phyloP scores from a whole-genome alignment of 2,888 invertebrate species.

The Allacma fusca region DNA sequence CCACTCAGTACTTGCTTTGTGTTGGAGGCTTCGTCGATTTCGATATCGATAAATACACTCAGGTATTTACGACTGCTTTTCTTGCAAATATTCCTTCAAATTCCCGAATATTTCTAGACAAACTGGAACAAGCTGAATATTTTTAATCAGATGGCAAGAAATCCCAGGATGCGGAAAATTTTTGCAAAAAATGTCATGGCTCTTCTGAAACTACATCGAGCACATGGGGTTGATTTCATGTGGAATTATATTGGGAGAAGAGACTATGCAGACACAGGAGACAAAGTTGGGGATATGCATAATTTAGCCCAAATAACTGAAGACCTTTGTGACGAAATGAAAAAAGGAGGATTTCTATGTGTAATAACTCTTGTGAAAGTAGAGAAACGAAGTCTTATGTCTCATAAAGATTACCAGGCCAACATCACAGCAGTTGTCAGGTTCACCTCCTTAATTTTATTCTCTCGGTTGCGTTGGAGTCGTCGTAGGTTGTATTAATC shows the following conservation, averaged over 20 bases:
- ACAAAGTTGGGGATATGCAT: neutral
- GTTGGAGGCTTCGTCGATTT: neutral
- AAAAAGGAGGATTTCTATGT: conserved; percentile 1
- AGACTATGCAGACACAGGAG: neutral
- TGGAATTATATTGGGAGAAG: neutral
- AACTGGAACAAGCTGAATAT: no score
- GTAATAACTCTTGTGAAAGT: conserved; percentile 9
- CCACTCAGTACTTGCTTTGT: neutral
- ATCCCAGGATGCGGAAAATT: neutral
- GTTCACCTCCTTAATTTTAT: no score
- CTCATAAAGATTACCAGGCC: neutral
- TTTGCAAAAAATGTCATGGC: neutral
- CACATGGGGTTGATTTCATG: neutral
- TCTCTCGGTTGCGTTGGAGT: no score
- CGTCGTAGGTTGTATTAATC: no score
- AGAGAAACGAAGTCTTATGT: neutral
- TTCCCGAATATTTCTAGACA: no score
- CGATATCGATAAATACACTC: neutral
- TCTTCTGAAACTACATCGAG: neutral
- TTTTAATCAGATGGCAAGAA: neutral
- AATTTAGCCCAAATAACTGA: neutral
- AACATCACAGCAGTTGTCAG: no score
- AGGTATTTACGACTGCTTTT: no score
- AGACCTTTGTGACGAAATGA: neutral
- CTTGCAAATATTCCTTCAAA: no score